These are phyloP conservation scores for Mungos mungo DNA, from an alignment of 2,113 vertebrate species.

Conservation along the genomic window DNA sequence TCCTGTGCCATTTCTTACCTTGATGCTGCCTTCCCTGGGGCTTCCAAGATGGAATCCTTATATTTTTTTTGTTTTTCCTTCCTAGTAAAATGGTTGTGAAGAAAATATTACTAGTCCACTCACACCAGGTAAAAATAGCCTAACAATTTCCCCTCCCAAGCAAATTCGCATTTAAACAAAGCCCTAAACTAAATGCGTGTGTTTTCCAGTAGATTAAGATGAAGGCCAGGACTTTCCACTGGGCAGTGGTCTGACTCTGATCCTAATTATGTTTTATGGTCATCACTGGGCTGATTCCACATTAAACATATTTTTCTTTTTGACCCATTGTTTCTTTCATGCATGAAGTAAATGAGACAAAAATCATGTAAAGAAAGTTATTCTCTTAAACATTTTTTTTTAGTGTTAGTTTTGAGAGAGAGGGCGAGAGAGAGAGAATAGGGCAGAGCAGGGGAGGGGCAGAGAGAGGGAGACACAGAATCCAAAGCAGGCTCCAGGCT, in stretches of 20 bases:
- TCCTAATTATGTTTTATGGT: neutral
- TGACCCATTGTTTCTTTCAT: neutral
- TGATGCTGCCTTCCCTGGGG: neutral
- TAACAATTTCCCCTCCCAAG: neutral
- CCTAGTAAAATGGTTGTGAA: slow-evolving; percentile 25
- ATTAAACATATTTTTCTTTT: neutral
- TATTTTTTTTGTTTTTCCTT: neutral
- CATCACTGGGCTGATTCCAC: neutral
- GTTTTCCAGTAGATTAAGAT: neutral
- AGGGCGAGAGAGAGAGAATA: too few relatives aligned
- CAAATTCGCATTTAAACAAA: neutral
- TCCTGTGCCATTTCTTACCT: neutral
- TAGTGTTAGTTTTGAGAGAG: too few relatives aligned
- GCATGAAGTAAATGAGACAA: neutral
- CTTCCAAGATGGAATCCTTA: neutral
- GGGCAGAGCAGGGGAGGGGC: too few relatives aligned
- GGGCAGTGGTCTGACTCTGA: neutral
- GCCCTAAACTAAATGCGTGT: neutral
- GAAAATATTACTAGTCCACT: neutral
- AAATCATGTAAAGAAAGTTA: neutral
- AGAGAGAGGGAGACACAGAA: too few relatives aligned
- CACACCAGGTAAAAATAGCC: slow-evolving; percentile 30
- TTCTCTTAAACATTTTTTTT: neutral
- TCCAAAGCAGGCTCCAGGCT: too few relatives aligned
- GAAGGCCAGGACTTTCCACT: neutral